A percentile compares a stretch with the other conserved stretches of the same genome.
phyloP scores from a whole-genome alignment of 2,888 invertebrate genomes.

The Ditula angustiorana region DNA sequence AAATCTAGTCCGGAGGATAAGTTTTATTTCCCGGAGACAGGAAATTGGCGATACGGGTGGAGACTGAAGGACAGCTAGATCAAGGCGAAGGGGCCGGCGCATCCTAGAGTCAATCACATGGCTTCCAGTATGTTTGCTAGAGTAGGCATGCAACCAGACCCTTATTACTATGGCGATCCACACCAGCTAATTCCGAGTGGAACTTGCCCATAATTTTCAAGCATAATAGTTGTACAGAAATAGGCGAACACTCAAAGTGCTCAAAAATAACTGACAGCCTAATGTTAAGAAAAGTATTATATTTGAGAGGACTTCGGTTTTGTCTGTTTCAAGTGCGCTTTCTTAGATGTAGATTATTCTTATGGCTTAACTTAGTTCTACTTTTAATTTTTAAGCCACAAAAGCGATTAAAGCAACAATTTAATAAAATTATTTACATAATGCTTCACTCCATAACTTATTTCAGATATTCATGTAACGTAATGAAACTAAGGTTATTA shows the following conservation, averaged over 20 bases:
- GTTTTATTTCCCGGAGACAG: constrained; percentile 2
- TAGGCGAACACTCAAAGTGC: too few relatives aligned
- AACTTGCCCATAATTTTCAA: background rate
- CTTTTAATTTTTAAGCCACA: background rate
- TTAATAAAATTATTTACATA: background rate
- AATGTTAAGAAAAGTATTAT: too few relatives aligned
- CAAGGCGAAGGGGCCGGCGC: background rate
- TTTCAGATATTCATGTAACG: too few relatives aligned
- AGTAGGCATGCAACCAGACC: background rate
- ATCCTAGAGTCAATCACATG: background rate
- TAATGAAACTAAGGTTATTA: too few relatives aligned
- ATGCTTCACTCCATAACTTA: too few relatives aligned
- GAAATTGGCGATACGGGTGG: constrained; percentile 1
- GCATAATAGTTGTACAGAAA: too few relatives aligned
- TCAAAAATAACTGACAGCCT: too few relatives aligned
- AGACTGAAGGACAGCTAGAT: background rate
- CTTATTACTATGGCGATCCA: background rate
- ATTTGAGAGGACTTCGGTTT: too few relatives aligned
- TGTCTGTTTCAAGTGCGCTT: too few relatives aligned
- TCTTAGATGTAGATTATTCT: too few relatives aligned
- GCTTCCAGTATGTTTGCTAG: background rate
- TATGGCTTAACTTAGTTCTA: too few relatives aligned
- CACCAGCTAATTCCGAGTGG: background rate
- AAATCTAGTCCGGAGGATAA: constrained; percentile 1
- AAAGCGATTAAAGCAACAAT: background rate